These are phyloP conservation scores for Argopecten irradians DNA, from an alignment of 1,140 invertebrate species.

Conservation along the genomic window DNA sequence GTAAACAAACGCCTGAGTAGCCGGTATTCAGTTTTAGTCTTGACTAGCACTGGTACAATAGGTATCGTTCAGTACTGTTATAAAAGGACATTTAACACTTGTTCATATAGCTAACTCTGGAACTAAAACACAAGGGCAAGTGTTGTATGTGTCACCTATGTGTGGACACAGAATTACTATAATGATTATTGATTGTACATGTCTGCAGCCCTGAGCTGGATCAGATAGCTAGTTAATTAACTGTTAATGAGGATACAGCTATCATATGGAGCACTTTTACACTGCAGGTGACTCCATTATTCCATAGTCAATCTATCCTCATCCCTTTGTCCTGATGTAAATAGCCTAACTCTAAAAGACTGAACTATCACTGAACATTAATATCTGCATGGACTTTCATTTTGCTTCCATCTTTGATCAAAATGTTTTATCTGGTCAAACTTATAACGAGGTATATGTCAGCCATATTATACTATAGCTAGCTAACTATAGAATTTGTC, in stretches of 20 bases:
- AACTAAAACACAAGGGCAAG: neutral
- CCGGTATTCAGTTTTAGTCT: neutral
- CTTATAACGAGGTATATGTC: too few species aligned
- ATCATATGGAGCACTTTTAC: neutral
- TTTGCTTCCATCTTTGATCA: too few species aligned
- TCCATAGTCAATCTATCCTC: too few species aligned
- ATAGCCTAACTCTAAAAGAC: too few species aligned
- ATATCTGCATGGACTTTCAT: too few species aligned
- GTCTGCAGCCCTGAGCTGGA: neutral
- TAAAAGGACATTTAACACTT: slow-evolving; percentile 2
- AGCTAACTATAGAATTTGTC: too few species aligned
- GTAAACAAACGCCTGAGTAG: slow-evolving; percentile 2
- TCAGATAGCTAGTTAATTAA: neutral
- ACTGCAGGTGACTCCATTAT: too few species aligned
- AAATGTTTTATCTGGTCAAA: too few species aligned
- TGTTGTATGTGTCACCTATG: neutral
- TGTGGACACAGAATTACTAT: neutral
- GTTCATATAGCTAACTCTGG: neutral
- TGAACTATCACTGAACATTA: too few species aligned
- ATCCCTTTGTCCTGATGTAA: too few species aligned
- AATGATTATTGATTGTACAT: neutral
- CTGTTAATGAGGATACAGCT: neutral
- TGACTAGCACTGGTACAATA: neutral
- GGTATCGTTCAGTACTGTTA: neutral
- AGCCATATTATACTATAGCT: too few species aligned